Base-by-base conservation (phyloP, 30 jellyfish, hydroid and myxozoan genomes). In the Clytia hemisphaerica region DNA sequence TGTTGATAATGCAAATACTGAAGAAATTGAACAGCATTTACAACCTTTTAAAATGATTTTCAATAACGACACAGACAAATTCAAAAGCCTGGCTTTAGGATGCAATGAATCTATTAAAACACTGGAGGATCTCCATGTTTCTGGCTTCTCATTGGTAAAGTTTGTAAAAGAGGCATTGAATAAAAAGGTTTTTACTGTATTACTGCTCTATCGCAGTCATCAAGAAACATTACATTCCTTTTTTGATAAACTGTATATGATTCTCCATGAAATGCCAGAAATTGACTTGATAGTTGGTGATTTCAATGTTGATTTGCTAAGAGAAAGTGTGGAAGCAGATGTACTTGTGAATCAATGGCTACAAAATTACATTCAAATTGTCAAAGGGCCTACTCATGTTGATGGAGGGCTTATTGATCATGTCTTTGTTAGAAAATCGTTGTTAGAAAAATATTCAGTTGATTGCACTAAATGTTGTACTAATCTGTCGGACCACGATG, bases 401-500 rank as follows among this genome's bases (percentile, higher is more conserved):
- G 19, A 28, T 4, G 64, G 64, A 49, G 19, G 32, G 25, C 19
- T 49, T 49, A 7, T 49, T 18, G 64, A 49, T n/a, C 64, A 49
- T 49, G 64, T 49, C 25, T 49, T n/a, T 49, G 64, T 49, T 49
- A 49, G 22, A 49, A 49, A 49, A 49, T n/a, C n/a, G n/a, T n/a
- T n/a, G n/a, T n/a, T n/a, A n/a, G n/a, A n/a, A n/a, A n/a, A n/a
- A n/a, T n/a, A n/a, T n/a, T n/a, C n/a, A n/a, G n/a, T n/a, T n/a
- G n/a, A n/a, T n/a, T n/a, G n/a, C n/a, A n/a, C n/a, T n/a, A n/a
- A n/a, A n/a, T n/a, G n/a, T n/a, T n/a, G n/a, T n/a, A n/a, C n/a
- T n/a, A n/a, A n/a, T n/a, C n/a, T n/a, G n/a, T n/a, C n/a, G n/a
- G n/a, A n/a, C n/a, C n/a, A n/a, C n/a, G n/a, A n/a, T n/a, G n/a